Conservation (phyloP, 2,113 vertebrate species). For the Lanius collurio region DNA sequence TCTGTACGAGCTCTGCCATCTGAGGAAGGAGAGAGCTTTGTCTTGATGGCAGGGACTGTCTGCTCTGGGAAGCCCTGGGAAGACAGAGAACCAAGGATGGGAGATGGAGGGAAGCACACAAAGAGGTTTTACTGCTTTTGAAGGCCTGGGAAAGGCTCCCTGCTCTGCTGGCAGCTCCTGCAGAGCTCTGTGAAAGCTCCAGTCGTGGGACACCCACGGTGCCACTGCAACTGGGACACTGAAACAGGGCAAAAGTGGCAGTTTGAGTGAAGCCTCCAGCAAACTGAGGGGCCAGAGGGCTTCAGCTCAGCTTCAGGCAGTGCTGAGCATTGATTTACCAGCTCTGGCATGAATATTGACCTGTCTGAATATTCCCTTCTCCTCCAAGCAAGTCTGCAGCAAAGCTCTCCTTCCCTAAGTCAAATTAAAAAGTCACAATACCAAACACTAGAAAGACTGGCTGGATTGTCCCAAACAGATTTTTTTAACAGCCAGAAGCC, state of each 20-base stretch:
- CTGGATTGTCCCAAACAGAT: neutral
- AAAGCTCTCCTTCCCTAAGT: neutral
- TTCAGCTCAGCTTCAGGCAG: neutral
- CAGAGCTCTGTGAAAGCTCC: neutral
- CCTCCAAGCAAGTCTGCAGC: neutral
- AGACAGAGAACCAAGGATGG: neutral
- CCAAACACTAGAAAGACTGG: neutral
- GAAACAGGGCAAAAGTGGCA: neutral
- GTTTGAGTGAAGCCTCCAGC: neutral
- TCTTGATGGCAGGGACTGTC: slow-evolving; percentile 32
- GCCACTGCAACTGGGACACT: accelerated
- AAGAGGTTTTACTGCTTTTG: neutral
- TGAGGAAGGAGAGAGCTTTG: neutral
- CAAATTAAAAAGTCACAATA: neutral
- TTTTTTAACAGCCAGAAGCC: neutral
- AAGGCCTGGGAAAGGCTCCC: neutral
- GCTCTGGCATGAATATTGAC: neutral
- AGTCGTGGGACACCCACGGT: neutral
- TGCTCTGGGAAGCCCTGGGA: neutral
- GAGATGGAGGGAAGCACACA: neutral
- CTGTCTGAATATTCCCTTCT: neutral
- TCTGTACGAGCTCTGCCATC: neutral
- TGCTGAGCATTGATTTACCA: neutral
- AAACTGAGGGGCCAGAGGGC: neutral
- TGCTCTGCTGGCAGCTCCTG: neutral